Conservation (phyloP, 2,797 vertebrate genomes). For the Botia almorhae region DNA sequence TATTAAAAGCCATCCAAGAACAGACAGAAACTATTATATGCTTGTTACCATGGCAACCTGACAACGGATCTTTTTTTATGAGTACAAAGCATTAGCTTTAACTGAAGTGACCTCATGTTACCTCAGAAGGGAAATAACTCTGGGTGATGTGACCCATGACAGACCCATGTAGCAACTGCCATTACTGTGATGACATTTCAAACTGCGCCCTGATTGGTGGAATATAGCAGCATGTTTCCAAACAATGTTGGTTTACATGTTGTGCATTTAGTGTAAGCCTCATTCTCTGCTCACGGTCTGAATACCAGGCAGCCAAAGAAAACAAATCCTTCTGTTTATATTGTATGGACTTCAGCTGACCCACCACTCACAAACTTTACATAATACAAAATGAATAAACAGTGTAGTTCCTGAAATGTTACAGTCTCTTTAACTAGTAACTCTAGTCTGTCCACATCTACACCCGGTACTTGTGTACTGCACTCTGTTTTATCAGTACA, state of each 20-base stretch:
- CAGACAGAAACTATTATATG: slow-evolving; percentile 1
- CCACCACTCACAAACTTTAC: slow-evolving; percentile 22
- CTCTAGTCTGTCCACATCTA: slow-evolving; percentile 12
- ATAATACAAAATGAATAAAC: slow-evolving; percentile 37
- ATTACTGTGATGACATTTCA: slow-evolving; percentile 12
- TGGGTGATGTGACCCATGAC: slow-evolving; percentile 6
- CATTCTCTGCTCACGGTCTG: slow-evolving; percentile 11
- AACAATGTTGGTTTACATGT: slow-evolving; percentile 31
- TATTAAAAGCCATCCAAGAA: slow-evolving; percentile 9
- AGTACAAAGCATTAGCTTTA: slow-evolving; percentile 8
- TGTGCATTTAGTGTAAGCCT: slow-evolving; percentile 12
- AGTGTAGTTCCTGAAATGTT: slow-evolving; percentile 4
- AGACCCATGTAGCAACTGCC: background rate
- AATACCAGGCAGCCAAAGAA: slow-evolving; percentile 17
- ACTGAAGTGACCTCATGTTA: slow-evolving; percentile 22
- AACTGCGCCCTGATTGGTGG: slow-evolving; percentile 14
- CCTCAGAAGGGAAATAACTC: slow-evolving; percentile 15
- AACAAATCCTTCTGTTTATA: slow-evolving; percentile 46
- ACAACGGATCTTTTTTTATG: slow-evolving; percentile 32
- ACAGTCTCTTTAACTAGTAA: background rate
- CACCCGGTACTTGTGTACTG: slow-evolving; percentile 8
- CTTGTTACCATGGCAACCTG: slow-evolving; percentile 28
- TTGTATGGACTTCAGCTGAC: slow-evolving; percentile 41
- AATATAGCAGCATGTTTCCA: slow-evolving; percentile 17
- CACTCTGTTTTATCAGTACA: slow-evolving; percentile 50